Base-by-base conservation (phyloP, 1,140 invertebrate species). In the Micrasema longulum region DNA sequence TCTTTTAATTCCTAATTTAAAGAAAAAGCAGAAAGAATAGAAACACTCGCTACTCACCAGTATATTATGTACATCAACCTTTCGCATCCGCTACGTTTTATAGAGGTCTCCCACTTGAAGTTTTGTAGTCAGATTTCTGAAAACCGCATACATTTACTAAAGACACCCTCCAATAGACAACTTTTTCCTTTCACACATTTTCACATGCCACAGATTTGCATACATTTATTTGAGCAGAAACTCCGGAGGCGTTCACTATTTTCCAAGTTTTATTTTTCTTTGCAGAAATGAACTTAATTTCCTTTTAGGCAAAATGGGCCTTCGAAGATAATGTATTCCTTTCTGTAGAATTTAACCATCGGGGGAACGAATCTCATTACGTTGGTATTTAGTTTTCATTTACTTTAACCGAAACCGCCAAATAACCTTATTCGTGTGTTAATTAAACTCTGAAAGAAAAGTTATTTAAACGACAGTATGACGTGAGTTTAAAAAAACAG, bases 141-240 rank as follows among this genome's bases (percentile, higher is more conserved):
- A 38, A 60, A 60, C 55, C 55, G 55, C 35, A 41, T 41, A 36
- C 55, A 36, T 38, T 38, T n/a, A n/a, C 55, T 41, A 12, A 22
- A 6, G 35, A 41, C 55, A 41, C 55, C 55, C 35, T 38, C 55
- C 35, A 41, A 31, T 60, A 38, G 55, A 35, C 52, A 41, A 60
- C 35, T 41, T 60, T 60, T 60, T 60, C 55, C 35, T 60, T 41
- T 60, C 55, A 60, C 55, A 60, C 55, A 60, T 60, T 60, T 60
- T 41, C 26, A 60, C 55, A 38, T 38, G 55, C 55, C 55, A 60
- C 55, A 60, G 55, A 60, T 60, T 60, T 60, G 35, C 55, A 60
- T 60, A 60, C 36, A 60, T 41, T 60, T 41, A 60, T 41, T 60
- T 60, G 55, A 38, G 55, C 35, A 60, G 55, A 38, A 38, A 41